A percentile compares a stretch with the other conserved stretches of the same genome.
Conservation (phyloP, 2,113 vertebrate genomes). For the Nipponia nippon region DNA sequence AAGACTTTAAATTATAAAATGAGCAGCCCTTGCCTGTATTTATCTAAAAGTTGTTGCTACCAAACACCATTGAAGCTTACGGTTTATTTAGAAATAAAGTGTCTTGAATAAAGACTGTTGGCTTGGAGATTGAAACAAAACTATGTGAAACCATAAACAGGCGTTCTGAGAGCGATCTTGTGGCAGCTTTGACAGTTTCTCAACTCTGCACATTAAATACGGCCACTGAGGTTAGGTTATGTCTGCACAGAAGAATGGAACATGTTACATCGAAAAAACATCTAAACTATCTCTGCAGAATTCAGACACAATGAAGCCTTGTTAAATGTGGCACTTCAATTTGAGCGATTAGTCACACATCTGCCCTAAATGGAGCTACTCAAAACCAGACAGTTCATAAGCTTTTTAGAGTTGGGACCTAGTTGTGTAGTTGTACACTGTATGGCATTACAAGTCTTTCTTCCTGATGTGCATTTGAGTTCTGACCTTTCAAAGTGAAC, state of each 20-base stretch:
- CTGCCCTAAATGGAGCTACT: not conserved
- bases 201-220: not conserved
- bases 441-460: not conserved
- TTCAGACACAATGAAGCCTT: not conserved
- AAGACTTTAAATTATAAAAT: not conserved
- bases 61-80: not conserved
- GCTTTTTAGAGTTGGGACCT: not conserved
- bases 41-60: not conserved
- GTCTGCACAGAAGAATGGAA: not conserved
- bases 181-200: not conserved
- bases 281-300: not conserved
- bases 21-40: not conserved
- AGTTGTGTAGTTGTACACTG: not conserved
- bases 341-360: not conserved
- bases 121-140: not conserved
- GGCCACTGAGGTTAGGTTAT: not conserved
- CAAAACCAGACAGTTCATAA: not conserved
- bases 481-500: not conserved
- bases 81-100: not conserved
- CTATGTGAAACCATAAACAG: not conserved
- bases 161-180: not conserved
- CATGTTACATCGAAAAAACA: not conserved
- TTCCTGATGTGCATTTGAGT: not conserved
- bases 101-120: not conserved
- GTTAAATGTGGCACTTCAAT: not conserved